Evolutionary conservation across 2,888 invertebrate species (phyloP), one percentile per base, ranked within the genome.

Genomic region (Brachypterus glaber): DNA sequence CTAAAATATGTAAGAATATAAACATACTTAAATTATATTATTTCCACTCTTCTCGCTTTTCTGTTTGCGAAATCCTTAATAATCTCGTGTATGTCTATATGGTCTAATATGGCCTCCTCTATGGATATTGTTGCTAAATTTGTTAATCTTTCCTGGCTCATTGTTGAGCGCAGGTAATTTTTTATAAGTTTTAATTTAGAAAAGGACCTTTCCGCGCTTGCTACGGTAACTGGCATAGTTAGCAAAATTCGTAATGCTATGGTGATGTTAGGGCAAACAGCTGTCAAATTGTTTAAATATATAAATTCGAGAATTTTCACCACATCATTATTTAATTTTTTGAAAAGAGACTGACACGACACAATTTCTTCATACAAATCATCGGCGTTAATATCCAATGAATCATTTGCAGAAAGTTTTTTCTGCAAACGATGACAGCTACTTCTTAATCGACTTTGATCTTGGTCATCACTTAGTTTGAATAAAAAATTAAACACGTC

Each of bases 101-200:
- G 27, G 32, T 44, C 41, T 40, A 38, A 33, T 44, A 44, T 39
- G 33, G 37, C 44, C 32, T 32, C 40, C 35, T 46, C 35, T 39
- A 46, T 44, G 17, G 44, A 44, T 46, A 46, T 46, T 44, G 35
- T 44, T 41, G 46, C 43, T 39, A 44, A 41, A 31, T 46, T 42
- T 37, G 41, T 37, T 42, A 39, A 45, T 31, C 41, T 43, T 33
- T 45, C 39, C 40, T 47, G 41, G 32, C 25, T 24, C 25, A 34
- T 26, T 24, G 34, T 34, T 11, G 33, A 33, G 1, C 33, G 18
- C 13, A 33, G 13, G 21, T 33, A 33, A 1, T 17, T 33, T 33
- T 34, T 34, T 5, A 34, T 26, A 11, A 34, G 34, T 26, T 26
- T 34, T 13, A 34, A 26, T 34, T 33, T 17, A 12, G 30, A 15